Base-by-base conservation (phyloP, 2,888 invertebrate genomes). In the Spilosoma lubricipeda region DNA sequence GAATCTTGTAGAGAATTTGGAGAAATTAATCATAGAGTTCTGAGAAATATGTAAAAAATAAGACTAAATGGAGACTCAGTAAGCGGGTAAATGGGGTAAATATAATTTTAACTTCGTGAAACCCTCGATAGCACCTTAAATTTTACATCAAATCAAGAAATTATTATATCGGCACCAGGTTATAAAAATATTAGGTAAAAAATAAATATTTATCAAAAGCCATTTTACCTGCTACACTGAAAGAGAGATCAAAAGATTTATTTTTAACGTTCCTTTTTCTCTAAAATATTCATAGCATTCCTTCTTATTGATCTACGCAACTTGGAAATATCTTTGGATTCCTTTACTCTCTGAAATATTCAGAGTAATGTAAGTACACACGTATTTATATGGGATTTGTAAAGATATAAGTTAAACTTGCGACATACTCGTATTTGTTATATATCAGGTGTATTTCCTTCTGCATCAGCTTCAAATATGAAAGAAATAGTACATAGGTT, bases 211-310 rank as follows among this genome's bases (percentile, higher is more conserved):
- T 33, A 27, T 20, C 42, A 30, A 48, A 69, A 65, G 23, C 45
- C 18, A 67, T 45, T 33, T 59, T 63, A 63, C 33, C 33, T 68
- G 67, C 63, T 63, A 59, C 63, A 45, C 67, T 45, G 42, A 39
- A 67, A 63, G 33, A 15, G 59, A 67, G 72, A 72, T 72, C 72
- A 72, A 72, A 72, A 33, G 72, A 33, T 63, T 63, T 42, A 67
- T 72, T 67, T 72, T 67, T 72, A 71, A 71, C 70, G 39, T 59
- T 39, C 70, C 33, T 36, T 71, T 72, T 66, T 20, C 52, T 72
- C 52, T 71, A 36, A 67, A 56, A 67, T 72, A 67, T 56, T 67
- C 56, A 39, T 39, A 67, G 56, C 66, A 67, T 56, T 52, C 27
- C 56, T 71, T 72, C 23, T 9, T 18, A 39, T 36, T 30, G 36